These are phyloP conservation scores for Aurelia aurita DNA, from an alignment of 30 jellyfish, hydroid and myxozoan species.

Conservation along the genomic window DNA sequence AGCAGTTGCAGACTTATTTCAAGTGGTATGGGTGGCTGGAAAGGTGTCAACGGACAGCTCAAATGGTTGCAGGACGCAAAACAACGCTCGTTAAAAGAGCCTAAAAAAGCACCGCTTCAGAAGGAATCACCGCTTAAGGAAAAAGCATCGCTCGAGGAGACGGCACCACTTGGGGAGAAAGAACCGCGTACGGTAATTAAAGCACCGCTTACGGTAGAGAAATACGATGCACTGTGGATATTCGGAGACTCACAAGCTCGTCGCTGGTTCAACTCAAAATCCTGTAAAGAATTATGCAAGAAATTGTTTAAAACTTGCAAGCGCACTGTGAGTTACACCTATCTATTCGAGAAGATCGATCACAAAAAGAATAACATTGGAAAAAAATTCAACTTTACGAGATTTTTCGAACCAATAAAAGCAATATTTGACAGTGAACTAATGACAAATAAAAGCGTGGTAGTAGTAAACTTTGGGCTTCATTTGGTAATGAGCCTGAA, in stretches of 20 bases:
- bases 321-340: constrained; percentile 53
- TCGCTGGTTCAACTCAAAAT: constrained; percentile 34
- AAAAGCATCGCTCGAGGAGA: too few species aligned
- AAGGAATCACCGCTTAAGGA: too few species aligned
- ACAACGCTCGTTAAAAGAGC: too few species aligned
- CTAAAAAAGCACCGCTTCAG: too few species aligned
- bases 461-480: constrained; percentile 54
- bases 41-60: too few species aligned
- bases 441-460: constrained; percentile 45
- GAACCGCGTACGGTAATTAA: neutral
- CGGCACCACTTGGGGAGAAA: too few species aligned
- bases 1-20: too few species aligned
- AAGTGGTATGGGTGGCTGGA: too few species aligned
- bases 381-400: constrained; percentile 24
- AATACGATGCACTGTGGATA: constrained; percentile 40
- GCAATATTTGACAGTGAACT: constrained; percentile 10
- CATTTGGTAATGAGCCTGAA: constrained; percentile 37
- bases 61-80: too few species aligned
- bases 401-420: constrained; percentile 23
- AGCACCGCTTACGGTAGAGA: neutral
- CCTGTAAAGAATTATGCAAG: constrained; percentile 18
- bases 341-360: neutral
- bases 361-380: constrained; percentile 4
- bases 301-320: constrained; percentile 26
- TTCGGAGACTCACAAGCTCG: constrained; percentile 50